Evolutionary conservation across 2,113 vertebrate genomes (phyloP).

Genomic region (Sphyrna mokarran): DNA sequence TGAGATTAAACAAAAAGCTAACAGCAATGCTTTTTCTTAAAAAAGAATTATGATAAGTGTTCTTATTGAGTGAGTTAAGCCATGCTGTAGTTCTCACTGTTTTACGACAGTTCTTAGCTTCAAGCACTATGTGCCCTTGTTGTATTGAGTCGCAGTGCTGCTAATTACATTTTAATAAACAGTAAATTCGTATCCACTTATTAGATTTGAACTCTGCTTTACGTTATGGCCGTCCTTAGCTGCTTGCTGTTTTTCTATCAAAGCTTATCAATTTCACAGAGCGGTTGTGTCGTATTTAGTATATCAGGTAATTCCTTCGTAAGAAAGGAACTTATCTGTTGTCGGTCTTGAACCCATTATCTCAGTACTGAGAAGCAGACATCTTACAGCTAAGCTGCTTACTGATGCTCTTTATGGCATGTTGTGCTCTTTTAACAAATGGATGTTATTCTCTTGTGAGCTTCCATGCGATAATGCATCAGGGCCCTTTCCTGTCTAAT

Average conservation of each 20-base stretch:
- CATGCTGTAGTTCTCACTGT: background rate
- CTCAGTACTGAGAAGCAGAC: background rate
- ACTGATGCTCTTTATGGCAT: constrained; percentile 20
- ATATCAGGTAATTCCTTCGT: background rate
- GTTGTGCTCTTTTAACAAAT: background rate
- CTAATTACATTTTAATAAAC: constrained; percentile 34
- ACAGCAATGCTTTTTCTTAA: background rate
- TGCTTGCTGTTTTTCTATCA: constrained; percentile 4
- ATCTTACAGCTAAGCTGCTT: background rate
- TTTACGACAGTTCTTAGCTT: background rate
- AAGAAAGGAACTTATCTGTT: background rate
- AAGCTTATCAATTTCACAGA: background rate
- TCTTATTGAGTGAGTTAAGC: background rate
- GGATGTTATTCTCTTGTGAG: background rate
- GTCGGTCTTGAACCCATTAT: background rate
- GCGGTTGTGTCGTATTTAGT: background rate
- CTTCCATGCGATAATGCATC: background rate
- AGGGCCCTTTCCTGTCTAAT: background rate
- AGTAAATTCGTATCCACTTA: constrained; percentile 24
- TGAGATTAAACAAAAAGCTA: background rate
- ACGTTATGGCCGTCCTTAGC: background rate
- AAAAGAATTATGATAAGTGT: background rate
- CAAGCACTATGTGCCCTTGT: background rate
- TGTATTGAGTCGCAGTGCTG: background rate
- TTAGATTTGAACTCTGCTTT: constrained; percentile 4